Percentiles rank a stretch among this genome's conserved stretches.
phyloP scores from a whole-genome alignment of 2,797 vertebrate species.

The Menidia menidia region DNA sequence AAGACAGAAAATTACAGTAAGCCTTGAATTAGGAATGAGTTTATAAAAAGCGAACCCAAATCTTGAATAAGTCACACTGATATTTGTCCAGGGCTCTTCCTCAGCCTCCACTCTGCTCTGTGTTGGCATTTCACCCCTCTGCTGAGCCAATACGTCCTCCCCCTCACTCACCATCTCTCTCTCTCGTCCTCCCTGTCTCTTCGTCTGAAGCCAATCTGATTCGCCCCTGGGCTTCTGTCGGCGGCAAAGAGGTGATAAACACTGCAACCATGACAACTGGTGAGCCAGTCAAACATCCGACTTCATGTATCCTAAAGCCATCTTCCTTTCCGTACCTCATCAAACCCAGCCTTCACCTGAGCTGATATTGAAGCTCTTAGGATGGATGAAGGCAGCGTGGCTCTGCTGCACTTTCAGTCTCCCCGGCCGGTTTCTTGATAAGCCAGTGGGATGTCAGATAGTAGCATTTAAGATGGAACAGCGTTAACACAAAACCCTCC shows the following conservation, averaged over 20 bases:
- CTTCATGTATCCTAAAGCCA: conserved; percentile 72
- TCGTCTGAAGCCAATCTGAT: conserved; percentile 80
- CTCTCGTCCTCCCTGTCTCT: conserved; percentile 48
- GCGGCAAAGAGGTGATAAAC: conserved; percentile 80
- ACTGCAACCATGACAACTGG: conserved; percentile 83
- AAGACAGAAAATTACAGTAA: conserved; percentile 2
- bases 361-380: conserved; percentile 53
- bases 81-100: conserved; percentile 73
- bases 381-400: conserved; percentile 29
- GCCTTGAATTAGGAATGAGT: conserved; percentile 13
- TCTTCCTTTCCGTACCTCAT: conserved; percentile 66
- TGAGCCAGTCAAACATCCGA: conserved; percentile 65
- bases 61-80: conserved; percentile 70
- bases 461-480: conserved; percentile 43
- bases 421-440: conserved; percentile 38
- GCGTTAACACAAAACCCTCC: conserved; percentile 39
- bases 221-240: conserved; percentile 79
- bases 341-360: conserved; percentile 62
- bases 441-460: conserved; percentile 23
- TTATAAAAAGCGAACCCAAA: conserved; percentile 51
- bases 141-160: conserved; percentile 77
- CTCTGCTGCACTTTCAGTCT: conserved; percentile 33
- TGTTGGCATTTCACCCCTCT: conserved; percentile 79
- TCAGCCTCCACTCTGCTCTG: conserved; percentile 61
- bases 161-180: conserved; percentile 68